Conservation (phyloP, 2,797 vertebrate species). For the Apodemus agrarius region DNA sequence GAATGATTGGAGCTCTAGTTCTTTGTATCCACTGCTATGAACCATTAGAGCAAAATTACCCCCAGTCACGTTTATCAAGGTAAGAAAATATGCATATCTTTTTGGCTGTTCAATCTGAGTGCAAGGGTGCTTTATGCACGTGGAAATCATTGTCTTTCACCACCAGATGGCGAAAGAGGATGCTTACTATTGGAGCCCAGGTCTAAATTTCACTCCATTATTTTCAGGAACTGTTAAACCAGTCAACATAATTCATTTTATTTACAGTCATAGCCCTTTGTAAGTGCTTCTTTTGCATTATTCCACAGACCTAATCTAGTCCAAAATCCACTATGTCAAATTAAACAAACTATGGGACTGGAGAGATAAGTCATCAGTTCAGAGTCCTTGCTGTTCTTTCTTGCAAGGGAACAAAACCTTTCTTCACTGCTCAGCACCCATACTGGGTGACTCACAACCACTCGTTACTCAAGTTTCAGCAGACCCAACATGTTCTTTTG, state of each 20-base stretch:
- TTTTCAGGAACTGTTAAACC: slow-evolving; percentile 10
- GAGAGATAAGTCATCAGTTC: not conserved
- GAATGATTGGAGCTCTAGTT: slow-evolving; percentile 41
- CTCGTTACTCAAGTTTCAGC: not conserved
- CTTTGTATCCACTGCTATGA: slow-evolving; percentile 42
- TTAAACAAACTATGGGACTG: not conserved
- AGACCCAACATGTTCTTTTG: not conserved
- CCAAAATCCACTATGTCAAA: not conserved
- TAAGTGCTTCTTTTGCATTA: not conserved
- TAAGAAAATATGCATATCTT: slow-evolving; percentile 52
- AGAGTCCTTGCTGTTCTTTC: not conserved
- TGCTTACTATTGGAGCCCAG: slow-evolving; percentile 52
- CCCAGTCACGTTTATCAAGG: slow-evolving; percentile 36
- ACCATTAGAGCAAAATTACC: slow-evolving; percentile 31
- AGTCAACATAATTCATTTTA: slow-evolving; percentile 34
- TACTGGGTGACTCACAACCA: not conserved
- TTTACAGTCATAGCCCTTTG: not conserved
- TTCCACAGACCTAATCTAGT: not conserved
- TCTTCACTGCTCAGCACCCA: not conserved
- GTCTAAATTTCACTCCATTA: not conserved
- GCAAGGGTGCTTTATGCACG: not conserved
- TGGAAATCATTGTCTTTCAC: slow-evolving; percentile 47
- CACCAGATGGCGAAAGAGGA: slow-evolving; percentile 79
- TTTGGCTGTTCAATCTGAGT: not conserved
- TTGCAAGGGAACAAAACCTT: not conserved